Evolutionary conservation across 2,113 vertebrate genomes (phyloP).

Genomic region (Hassar affinis): DNA sequence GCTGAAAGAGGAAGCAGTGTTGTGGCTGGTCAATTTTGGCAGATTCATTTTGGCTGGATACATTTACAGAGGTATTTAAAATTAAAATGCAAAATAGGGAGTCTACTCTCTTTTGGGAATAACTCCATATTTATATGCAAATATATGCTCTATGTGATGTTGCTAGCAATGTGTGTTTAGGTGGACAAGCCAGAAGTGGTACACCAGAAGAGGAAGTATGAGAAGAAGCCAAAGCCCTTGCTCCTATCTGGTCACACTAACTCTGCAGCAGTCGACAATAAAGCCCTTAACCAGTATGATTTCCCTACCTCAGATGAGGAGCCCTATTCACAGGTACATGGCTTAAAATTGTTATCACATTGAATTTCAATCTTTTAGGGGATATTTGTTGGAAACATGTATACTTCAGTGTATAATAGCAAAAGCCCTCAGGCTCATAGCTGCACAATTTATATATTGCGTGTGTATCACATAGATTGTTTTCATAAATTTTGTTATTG

Average conservation of each 20-base stretch:
- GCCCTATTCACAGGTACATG: slow-evolving; percentile 85
- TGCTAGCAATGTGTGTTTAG: background rate
- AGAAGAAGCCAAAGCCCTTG: slow-evolving; percentile 93
- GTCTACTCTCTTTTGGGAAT: background rate
- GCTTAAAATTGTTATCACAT: background rate
- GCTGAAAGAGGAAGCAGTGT: no score
- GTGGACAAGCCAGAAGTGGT: slow-evolving; percentile 79
- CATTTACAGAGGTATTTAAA: no score
- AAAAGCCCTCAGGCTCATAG: background rate
- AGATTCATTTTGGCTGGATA: no score
- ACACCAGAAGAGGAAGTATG: slow-evolving; percentile 94
- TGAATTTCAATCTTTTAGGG: background rate
- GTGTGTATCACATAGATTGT: no score
- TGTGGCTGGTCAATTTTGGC: background rate
- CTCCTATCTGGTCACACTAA: slow-evolving; percentile 80
- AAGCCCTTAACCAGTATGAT: slow-evolving; percentile 98
- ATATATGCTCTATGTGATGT: background rate
- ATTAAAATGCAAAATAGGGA: background rate
- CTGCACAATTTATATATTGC: no score
- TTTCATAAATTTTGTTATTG: no score
- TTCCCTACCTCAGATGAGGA: slow-evolving; percentile 98
- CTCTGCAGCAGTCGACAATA: slow-evolving; percentile 88
- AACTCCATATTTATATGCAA: background rate
- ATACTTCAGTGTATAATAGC: background rate
- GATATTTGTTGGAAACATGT: no score